Conservation (phyloP, 1,140 invertebrate species). For the Meloidogyne chitwoodi region DNA sequence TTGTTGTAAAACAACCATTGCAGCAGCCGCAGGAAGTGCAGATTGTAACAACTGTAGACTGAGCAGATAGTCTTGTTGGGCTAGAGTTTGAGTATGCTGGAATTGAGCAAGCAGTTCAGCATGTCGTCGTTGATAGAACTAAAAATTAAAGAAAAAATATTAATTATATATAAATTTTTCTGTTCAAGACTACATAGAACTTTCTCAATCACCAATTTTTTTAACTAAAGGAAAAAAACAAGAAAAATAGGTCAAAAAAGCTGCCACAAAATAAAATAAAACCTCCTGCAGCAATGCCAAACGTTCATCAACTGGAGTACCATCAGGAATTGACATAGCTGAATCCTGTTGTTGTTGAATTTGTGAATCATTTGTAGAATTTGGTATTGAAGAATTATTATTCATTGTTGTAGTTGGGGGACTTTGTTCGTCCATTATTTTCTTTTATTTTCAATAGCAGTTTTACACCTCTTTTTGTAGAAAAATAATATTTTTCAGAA, state of each 20-base stretch:
- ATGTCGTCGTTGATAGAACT: constrained; percentile 45
- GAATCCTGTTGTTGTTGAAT: background rate
- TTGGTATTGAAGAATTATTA: background rate
- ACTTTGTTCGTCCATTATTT: background rate
- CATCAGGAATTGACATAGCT: background rate
- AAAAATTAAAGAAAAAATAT: constrained; percentile 29
- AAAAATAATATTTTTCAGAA: background rate
- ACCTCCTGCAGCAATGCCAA: constrained; percentile 20
- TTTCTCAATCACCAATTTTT: too few species aligned
- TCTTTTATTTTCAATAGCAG: background rate
- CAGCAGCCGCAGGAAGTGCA: constrained; percentile 8
- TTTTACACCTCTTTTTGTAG: too few species aligned
- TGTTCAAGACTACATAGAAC: too few species aligned
- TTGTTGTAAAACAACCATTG: constrained; percentile 18
- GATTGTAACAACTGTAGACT: constrained; percentile 36
- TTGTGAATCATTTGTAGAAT: background rate
- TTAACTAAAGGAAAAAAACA: too few species aligned
- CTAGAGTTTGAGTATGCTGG: constrained; percentile 35
- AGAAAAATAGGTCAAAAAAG: background rate
- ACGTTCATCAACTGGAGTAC: constrained; percentile 8
- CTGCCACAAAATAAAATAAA: background rate
- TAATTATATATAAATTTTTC: too few species aligned
- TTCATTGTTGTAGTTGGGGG: background rate
- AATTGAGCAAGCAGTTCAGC: constrained; percentile 43
- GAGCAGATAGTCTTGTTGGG: constrained; percentile 40